A percentile compares a stretch with the other conserved stretches of the same genome.
phyloP scores from a whole-genome alignment of 2,797 vertebrate genomes.

The Micrastur ruficollis region DNA sequence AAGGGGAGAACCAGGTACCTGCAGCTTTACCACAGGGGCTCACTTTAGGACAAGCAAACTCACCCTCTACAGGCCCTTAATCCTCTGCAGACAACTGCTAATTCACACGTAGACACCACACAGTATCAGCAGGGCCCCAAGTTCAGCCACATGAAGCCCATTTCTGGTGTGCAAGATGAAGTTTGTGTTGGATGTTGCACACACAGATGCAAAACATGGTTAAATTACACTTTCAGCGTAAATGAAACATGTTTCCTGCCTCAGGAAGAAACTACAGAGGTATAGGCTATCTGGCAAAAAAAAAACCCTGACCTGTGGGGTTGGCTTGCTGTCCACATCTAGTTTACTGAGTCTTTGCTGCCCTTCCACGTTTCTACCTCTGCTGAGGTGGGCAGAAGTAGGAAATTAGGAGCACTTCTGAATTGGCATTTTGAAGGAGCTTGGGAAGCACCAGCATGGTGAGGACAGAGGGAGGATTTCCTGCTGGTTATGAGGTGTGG shows the following conservation, averaged over 20 bases:
- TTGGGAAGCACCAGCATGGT: not conserved
- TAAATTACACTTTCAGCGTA: not conserved
- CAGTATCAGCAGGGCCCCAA: not conserved
- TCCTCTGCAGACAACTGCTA: not conserved
- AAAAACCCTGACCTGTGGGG: fast-evolving
- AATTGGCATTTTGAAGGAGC: not conserved
- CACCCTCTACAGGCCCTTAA: not conserved
- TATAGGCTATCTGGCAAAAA: not conserved
- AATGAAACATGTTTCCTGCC: not conserved
- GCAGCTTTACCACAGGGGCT: not conserved
- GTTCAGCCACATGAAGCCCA: not conserved
- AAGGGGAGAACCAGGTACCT: not conserved
- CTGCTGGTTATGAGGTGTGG: not conserved
- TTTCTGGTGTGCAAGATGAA: not conserved
- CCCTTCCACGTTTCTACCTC: not conserved
- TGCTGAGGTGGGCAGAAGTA: not conserved
- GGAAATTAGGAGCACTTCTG: not conserved
- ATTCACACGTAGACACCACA: not conserved
- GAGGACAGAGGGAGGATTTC: not conserved
- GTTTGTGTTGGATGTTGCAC: not conserved
- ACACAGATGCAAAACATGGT: not conserved
- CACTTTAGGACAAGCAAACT: not conserved
- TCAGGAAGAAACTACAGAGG: not conserved
- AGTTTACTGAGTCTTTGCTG: not conserved
- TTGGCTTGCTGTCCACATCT: not conserved